Base-by-base conservation (phyloP, 1,140 invertebrate genomes). In the Octopus bimaculoides region DNA sequence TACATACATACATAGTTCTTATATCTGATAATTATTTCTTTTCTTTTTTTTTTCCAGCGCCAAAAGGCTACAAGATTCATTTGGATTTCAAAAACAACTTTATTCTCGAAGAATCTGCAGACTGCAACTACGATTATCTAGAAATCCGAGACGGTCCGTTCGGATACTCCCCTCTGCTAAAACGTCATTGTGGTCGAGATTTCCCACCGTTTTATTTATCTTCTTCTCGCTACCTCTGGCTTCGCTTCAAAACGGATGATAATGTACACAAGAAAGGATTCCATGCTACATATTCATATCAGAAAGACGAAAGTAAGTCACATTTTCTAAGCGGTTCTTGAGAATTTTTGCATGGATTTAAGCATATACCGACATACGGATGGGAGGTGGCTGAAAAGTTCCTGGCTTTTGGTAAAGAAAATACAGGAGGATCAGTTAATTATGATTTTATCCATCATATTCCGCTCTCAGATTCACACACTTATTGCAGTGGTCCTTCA, bases 71-170 rank as follows among this genome's bases (percentile, higher is more conserved):
- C 91, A 89, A 94, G 54, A 92, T 96, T 73, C 92, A 93, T 81
- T 91, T 97, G 83, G 95, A 96, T 89, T 96, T 96, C 90, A 92
- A 95, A 73, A 95, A 96, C 87, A 91, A 92, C 79, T 97, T 97
- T 89, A 89, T 93, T 77, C 91, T 97, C 78, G 96, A 97, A 89
- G 92, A 92, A 52, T 93, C 93, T 54, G 89, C 93, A 0, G 82
- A 83, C 10, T 97, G 96, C 89, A 92, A 93, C 89, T 95, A 94
- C 90, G 96, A 97, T 90, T 95, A 92, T 89, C 90, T 97, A 66
- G 95, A 96, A 88, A 92, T 96, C 52, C 84, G 95, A 52, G 95
- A 97, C 86, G 96, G 96, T 0, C 93, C 93, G n/a, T 93, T 95
- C 84, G 95, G 95, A 0, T 96, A 94, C 89, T 95, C 94, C n/a